Evolutionary conservation across 2,888 invertebrate genomes (phyloP).

Genomic region (Mimas tiliae): DNA sequence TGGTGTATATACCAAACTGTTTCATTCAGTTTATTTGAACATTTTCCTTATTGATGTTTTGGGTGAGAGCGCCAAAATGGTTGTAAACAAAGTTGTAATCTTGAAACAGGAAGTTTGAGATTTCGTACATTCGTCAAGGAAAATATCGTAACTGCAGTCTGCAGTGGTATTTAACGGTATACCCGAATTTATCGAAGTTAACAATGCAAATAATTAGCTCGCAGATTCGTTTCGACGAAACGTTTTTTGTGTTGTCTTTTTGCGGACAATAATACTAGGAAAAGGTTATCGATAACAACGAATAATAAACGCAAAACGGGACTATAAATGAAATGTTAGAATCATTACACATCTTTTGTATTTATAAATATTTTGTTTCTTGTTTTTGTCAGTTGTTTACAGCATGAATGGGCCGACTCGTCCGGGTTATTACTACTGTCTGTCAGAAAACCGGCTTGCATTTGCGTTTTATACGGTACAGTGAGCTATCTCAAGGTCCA

Average conservation of each 20-base stretch:
- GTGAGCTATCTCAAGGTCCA: too few relatives aligned
- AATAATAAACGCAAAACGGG: neutral
- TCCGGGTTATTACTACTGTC: too few relatives aligned
- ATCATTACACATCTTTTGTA: neutral
- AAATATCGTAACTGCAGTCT: neutral
- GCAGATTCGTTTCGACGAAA: slow-evolving; percentile 1
- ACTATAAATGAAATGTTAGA: neutral
- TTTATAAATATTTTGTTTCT: too few relatives aligned
- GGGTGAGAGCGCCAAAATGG: neutral
- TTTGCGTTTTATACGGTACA: too few relatives aligned
- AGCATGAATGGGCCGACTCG: too few relatives aligned
- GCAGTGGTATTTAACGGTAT: neutral
- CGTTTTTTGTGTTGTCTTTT: neutral
- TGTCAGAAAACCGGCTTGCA: too few relatives aligned
- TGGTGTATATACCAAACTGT: neutral
- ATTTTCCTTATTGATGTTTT: slow-evolving; percentile 19
- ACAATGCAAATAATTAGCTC: slow-evolving; percentile 4
- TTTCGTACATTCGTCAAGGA: slow-evolving; percentile 12
- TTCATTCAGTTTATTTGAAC: neutral
- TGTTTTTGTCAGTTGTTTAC: too few relatives aligned
- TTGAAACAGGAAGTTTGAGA: neutral
- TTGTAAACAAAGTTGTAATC: neutral
- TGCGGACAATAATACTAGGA: neutral
- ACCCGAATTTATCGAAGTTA: neutral
- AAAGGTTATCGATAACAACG: neutral